Base-by-base conservation (phyloP, 2,113 vertebrate species). In the Holacanthus passer region DNA sequence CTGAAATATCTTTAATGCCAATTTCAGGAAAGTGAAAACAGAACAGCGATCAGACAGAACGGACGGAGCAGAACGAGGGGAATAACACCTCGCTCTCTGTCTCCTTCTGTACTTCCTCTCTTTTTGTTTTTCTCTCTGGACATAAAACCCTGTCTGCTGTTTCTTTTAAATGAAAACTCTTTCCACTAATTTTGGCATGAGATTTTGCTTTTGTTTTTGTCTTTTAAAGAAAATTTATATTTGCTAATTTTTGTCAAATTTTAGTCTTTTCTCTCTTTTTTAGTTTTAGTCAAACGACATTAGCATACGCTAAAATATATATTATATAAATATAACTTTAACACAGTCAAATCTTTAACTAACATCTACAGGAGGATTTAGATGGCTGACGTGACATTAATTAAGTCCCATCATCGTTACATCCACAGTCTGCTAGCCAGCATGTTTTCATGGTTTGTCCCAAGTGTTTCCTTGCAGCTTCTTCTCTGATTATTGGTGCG, bases 31-130 rank as follows among this genome's bases (percentile, higher is more conserved):
- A 77, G 62, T 47, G 43, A 68, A n/a, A 67, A 68, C n/a, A 64
- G 31, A 79, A 7, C 53, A 79, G 29, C 10, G 5, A 73, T 73
- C 58, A 24, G 59, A 83, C 35, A 29, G 63, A 55, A 73, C 3
- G 31, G 59, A 70, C 0, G 11, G 29, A 84, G 67, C 31, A 55
- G 50, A 76, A 35, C 1, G 13, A 75, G 9, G 12, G 47, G 64
- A 58, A 50, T 20, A 73, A 83, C 76, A 65, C 56, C 75, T 62
- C 20, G 27, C n/a, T 64, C 55, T 41, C 72, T 68, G 64, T 78
- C 2, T 29, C 29, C 7, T 19, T 31, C 69, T 78, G 3, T 29
- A 35, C 7, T 19, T 31, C n/a, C 45, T 60, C 47, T 56, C 55
- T 78, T 39, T 2, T 50, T 70, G 47, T 16, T 50, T 27, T 39